Percentiles rank a stretch among this genome's conserved stretches.
Conservation (phyloP, 2,113 vertebrate species). For the Alosa alosa region DNA sequence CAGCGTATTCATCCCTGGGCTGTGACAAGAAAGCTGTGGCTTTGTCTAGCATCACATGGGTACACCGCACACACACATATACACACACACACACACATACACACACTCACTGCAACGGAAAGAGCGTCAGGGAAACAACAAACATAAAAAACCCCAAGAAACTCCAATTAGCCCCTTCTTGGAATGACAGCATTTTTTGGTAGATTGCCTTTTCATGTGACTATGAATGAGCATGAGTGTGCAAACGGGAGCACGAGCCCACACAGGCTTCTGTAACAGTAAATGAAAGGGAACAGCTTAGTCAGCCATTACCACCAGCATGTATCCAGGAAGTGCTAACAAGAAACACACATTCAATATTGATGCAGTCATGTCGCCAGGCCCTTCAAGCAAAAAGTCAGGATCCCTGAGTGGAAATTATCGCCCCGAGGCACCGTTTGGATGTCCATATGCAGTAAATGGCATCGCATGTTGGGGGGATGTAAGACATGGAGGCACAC, state of each 20-base stretch:
- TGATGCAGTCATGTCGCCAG: background rate
- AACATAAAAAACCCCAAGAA: background rate
- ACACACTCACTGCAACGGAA: background rate
- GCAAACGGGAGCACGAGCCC: background rate
- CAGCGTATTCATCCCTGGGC: conserved; percentile 8
- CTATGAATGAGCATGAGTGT: background rate
- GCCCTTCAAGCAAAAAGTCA: background rate
- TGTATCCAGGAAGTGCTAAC: conserved; percentile 16
- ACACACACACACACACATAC: too few relatives aligned
- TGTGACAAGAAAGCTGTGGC: background rate
- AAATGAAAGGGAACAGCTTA: conserved; percentile 15
- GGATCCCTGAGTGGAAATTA: background rate
- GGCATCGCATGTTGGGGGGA: background rate
- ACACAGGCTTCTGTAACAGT: background rate
- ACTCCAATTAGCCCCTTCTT: background rate
- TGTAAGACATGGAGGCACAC: background rate
- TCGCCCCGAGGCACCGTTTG: background rate
- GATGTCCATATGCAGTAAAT: background rate
- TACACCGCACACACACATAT: background rate
- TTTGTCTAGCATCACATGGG: conserved; percentile 4
- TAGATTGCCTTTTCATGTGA: background rate
- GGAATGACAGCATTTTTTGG: background rate
- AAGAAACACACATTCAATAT: conserved; percentile 18
- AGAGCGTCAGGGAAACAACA: background rate
- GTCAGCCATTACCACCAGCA: conserved; percentile 3